Evolutionary conservation across 2,113 vertebrate species (phyloP).

Genomic region (Falco punctatus): DNA sequence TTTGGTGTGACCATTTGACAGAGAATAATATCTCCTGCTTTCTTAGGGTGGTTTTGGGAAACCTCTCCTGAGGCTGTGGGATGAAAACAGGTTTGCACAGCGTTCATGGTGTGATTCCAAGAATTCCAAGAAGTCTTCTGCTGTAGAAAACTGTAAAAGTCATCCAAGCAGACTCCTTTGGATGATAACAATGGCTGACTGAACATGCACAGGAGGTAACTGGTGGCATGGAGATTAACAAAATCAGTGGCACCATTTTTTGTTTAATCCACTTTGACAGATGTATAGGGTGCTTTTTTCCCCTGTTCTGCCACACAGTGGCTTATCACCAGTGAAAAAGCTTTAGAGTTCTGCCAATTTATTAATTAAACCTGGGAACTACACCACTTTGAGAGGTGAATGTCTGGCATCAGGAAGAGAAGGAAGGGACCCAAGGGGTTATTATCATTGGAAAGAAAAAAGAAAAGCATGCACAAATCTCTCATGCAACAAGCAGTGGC

Average conservation of each 20-base stretch:
- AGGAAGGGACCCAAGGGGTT: not conserved
- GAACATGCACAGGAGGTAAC: not conserved
- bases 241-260: not conserved
- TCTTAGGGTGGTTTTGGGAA: not conserved
- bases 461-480: not conserved
- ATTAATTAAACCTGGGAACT: not conserved
- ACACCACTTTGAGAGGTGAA: not conserved
- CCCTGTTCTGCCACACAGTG: not conserved
- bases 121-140: not conserved
- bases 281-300: not conserved
- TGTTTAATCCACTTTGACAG: not conserved
- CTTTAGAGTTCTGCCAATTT: not conserved
- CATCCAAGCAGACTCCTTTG: not conserved
- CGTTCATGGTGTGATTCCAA: not conserved
- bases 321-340: not conserved
- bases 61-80: not conserved
- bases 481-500: not conserved
- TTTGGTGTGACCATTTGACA: not conserved
- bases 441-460: not conserved
- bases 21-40: not conserved
- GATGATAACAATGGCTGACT: not conserved
- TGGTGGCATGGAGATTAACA: not conserved
- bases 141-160: not conserved
- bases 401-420: not conserved
- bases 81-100: not conserved